Conservation (phyloP, 2,888 invertebrate species). For the Oligia latruncula region DNA sequence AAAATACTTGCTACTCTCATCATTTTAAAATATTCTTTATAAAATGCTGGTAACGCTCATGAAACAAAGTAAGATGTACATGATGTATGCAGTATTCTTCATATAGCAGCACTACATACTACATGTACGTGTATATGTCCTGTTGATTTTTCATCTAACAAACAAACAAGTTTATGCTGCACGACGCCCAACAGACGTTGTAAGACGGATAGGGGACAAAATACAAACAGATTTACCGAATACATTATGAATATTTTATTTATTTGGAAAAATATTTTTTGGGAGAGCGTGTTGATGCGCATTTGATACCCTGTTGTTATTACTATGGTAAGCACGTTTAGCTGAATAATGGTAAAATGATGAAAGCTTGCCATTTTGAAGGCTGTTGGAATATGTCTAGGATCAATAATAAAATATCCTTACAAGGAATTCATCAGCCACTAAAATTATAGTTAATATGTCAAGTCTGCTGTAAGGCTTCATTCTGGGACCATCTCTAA, state of each 20-base stretch:
- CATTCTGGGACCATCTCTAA: neutral
- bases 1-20: slow-evolving; percentile 31
- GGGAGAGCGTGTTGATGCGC: slow-evolving; percentile 15
- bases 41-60: slow-evolving; percentile 40
- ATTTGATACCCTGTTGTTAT: slow-evolving; percentile 22
- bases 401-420: neutral
- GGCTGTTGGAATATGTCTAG: neutral
- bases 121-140: slow-evolving; percentile 37
- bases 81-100: slow-evolving; percentile 20
- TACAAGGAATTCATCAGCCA: neutral
- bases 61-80: slow-evolving; percentile 41
- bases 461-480: neutral
- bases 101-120: neutral
- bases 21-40: slow-evolving; percentile 43
- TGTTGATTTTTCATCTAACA: slow-evolving; percentile 72
- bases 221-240: slow-evolving; percentile 52
- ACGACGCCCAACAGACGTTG: slow-evolving; percentile 50
- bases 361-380: neutral
- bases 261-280: slow-evolving; percentile 27
- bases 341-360: neutral
- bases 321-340: neutral
- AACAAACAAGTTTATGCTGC: slow-evolving; percentile 72
- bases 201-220: slow-evolving; percentile 68
- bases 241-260: slow-evolving; percentile 55
- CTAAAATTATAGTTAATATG: neutral